Base-by-base conservation (phyloP, 2,113 vertebrate species). In the Paratilapia polleni region DNA sequence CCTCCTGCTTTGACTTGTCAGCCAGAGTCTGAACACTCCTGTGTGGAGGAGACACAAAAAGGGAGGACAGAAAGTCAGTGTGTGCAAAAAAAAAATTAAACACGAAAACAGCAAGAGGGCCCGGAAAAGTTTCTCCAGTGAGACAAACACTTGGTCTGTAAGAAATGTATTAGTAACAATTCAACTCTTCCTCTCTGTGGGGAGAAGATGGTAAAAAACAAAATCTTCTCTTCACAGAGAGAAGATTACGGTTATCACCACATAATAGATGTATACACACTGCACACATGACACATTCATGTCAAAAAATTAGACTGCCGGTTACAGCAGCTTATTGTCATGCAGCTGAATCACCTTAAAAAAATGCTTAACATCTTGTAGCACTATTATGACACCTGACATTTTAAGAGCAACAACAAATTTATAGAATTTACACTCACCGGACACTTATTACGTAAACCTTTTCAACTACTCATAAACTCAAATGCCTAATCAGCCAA, bases 21-120 rank as follows among this genome's bases (percentile, higher is more conserved):
- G 96, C 97, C 93, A 99, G 97, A 86, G 96, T 96, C 96, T 97
- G 97, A 95, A 99, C 97, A 94, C 97, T 98, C 97, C 98, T 99
- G 94, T 63, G 61, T 54, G 26, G 22, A 59, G 38, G 31, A 84
- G 36, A 88, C 26, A 89, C 3, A 81, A 19, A 52, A 10, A 89
- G 31, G 83, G 58, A 82, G 62, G 6, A 19, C n/a, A 75, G 85
- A 52, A 70, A 64, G 66, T 90, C 47, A 91, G 81, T 19, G 26
- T 38, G 41, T n/a, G 59, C 15, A 20, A 20, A 4, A 47, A 47
- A 54, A 62, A 68, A 28, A 34, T 31, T 15, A 24, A 34, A 68
- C 8, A 5, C 6, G 22, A 31, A 61, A 47, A 80, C n/a, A 57
- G 12, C 1, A 10, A 61, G 54, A 49, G 38, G 66, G 11, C 43